Base-by-base conservation (phyloP, 2,797 vertebrate species). In the Erethizon dorsatum region DNA sequence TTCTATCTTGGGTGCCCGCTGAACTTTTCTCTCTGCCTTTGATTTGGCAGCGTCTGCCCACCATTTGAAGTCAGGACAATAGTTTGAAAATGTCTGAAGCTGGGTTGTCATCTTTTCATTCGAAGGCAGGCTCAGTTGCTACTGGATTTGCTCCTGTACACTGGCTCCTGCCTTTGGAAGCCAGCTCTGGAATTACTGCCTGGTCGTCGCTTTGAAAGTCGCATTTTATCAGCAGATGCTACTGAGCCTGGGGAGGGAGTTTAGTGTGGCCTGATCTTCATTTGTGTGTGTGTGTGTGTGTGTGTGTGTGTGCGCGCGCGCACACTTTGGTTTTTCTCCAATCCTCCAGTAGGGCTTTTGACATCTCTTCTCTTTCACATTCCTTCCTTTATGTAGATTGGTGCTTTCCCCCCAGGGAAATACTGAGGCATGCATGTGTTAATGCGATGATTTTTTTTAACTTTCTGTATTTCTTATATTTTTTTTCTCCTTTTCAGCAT, bases 401-500 rank as follows among this genome's bases (percentile, higher is more conserved):
- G 7, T 89, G 31, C 89, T 94, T 28, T 4, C 22, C 83, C 63
- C 67, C 87, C 37, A 77, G 73, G 85, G 86, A 96, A 95, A 57
- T n/a, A 94, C 37, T 37, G 84, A 96, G 57, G 67, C 24, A 9
- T 5, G 0, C 45, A 5, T 22, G 33, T 90, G 77, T 45, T 88
- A 54, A n/a, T 31, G 37, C 6, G 45, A 85, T 77, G 6, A 65
- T 67, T 67, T 84, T 90, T 26, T 88, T 86, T 11, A 31, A 77
- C 45, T 28, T 86, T 31, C n/a, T 37, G 2, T 61, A 22, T 6
- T 18, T 54, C 77, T 86, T 56, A 69, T 67, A 56, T 69, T 96
- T 75, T 52, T 15, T 31, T 94, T 80, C 93, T 86, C 80, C 86
- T 83, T 96, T 92, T 26, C 97, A 99, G 99, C 98, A 98, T 97